phyloP scores from a whole-genome alignment of 2,797 vertebrate species.

The Halcyon chelicuti region DNA sequence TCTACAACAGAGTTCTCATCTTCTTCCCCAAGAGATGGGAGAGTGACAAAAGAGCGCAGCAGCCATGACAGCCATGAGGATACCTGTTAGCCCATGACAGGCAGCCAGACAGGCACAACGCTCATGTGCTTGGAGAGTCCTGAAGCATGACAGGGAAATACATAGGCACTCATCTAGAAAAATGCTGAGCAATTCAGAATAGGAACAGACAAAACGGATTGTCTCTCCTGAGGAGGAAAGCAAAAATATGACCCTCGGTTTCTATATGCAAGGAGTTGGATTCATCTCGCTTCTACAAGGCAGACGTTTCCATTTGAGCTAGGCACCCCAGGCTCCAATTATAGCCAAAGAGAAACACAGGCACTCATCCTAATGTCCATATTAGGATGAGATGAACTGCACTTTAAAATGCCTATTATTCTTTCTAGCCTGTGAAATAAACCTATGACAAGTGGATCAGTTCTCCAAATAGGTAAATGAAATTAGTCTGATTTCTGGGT shows the following conservation, averaged over 20 bases:
- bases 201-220: neutral
- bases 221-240: neutral
- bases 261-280: neutral
- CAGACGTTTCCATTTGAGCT: slow-evolving; percentile 9
- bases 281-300: neutral
- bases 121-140: neutral
- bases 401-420: slow-evolving; percentile 16
- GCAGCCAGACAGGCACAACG: neutral
- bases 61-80: neutral
- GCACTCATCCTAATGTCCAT: neutral
- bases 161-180: neutral
- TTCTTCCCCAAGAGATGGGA: neutral
- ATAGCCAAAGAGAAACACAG: neutral
- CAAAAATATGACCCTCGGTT: neutral
- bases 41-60: neutral
- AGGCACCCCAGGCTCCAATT: slow-evolving; percentile 21
- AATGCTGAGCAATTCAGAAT: neutral
- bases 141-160: neutral
- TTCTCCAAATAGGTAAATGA: neutral
- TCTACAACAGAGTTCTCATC: neutral
- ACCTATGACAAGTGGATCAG: neutral
- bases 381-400: slow-evolving; percentile 34
- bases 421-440: slow-evolving; percentile 37
- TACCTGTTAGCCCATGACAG: neutral
- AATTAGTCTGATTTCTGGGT: neutral